These are phyloP conservation scores for Sebastes iracundus DNA, from an alignment of 2,797 vertebrate genomes.

Conservation along the genomic window DNA sequence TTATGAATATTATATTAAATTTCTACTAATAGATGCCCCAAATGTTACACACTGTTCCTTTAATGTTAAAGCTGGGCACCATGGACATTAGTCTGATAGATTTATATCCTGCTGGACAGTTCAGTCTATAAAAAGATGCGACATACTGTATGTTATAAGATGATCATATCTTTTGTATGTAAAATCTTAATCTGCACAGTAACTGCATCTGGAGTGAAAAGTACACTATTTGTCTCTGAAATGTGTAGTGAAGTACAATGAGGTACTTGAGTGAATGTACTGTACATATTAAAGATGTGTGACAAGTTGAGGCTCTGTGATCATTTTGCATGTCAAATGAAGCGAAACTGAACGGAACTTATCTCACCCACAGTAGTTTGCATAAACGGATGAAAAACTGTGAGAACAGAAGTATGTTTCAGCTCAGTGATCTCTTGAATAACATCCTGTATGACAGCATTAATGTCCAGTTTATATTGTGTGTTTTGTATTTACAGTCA, in stretches of 20 bases:
- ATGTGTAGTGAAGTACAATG: background rate
- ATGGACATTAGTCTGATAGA: background rate
- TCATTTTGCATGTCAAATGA: conserved; percentile 46
- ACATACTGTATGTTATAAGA: too few species aligned
- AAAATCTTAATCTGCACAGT: background rate
- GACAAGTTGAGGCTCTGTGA: background rate
- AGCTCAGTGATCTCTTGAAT: background rate
- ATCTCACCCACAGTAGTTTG: conserved; percentile 12
- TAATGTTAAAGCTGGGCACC: background rate
- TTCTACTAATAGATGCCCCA: too few species aligned
- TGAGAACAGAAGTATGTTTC: background rate
- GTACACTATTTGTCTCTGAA: background rate
- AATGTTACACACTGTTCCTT: background rate
- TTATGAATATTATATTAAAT: too few species aligned
- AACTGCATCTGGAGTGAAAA: background rate
- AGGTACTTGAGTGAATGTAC: background rate
- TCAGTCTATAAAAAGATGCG: background rate
- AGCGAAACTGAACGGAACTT: background rate
- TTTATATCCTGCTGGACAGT: too few species aligned
- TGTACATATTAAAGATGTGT: background rate
- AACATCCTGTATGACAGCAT: background rate
- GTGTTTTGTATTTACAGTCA: background rate
- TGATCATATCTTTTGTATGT: too few species aligned
- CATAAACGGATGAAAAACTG: conserved; percentile 6
- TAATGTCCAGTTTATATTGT: background rate